A percentile compares a stretch with the other conserved stretches of the same genome.
phyloP scores from a whole-genome alignment of 2,888 invertebrate species.

The Calameuta filiformis region DNA sequence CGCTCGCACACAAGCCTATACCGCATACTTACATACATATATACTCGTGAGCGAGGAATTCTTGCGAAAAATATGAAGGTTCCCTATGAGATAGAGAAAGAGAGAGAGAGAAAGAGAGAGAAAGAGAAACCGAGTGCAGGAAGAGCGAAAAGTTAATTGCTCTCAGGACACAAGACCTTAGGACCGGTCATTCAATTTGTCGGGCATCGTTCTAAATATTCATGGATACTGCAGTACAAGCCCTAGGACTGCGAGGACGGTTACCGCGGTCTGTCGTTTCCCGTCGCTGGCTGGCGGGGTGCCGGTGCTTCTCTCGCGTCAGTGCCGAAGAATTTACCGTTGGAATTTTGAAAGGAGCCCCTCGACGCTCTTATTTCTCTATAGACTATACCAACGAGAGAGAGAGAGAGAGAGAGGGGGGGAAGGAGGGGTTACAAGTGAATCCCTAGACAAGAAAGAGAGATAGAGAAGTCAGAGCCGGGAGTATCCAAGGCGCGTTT shows the following conservation, averaged over 20 bases:
- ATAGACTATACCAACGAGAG: neutral
- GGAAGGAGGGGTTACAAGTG: neutral
- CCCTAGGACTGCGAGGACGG: neutral
- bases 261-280: neutral
- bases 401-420: too few relatives aligned
- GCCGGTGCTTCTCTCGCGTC: neutral
- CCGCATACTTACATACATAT: neutral
- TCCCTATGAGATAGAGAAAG: neutral
- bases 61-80: neutral
- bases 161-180: neutral
- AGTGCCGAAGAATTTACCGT: neutral
- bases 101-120: neutral
- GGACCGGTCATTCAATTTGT: neutral
- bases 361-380: neutral
- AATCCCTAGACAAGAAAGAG: neutral
- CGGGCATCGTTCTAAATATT: neutral
- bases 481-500: neutral
- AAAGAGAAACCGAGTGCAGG: rapidly evolving
- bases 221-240: neutral
- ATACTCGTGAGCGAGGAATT: neutral
- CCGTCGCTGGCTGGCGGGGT: neutral
- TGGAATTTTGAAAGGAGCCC: neutral
- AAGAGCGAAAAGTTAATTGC: neutral
- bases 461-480: neutral
- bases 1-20: neutral